Evolutionary conservation across 1,140 invertebrate species (phyloP), one percentile per base, ranked within the genome.

Genomic region (Leptopilina boulardi): DNA sequence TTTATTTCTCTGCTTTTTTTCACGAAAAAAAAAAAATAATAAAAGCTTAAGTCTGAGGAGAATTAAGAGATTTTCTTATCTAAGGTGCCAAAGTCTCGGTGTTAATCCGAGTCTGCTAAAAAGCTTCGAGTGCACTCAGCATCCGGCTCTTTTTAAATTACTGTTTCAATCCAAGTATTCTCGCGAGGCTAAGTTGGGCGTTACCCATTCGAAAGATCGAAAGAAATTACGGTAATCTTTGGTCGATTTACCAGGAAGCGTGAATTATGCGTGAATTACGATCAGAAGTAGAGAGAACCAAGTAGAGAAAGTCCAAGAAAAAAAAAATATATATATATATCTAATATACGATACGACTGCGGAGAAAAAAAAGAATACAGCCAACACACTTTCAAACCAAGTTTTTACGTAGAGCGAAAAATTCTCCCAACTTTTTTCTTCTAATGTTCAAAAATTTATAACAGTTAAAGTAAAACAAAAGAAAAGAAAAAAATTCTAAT

Each of bases 211-310:
- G 26, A 34, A 59, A 66, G 59, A 66, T 66, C 59, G 59, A 66
- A 26, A 66, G 59, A 66, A 66, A 66, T 66, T 66, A 30, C 59
- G 2, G 59, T 66, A 66, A 66, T 66, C 59, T 66, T 23, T 66
- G 23, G 59, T 30, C 59, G 59, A 66, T 66, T 30, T 66, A 66
- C 59, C 59, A 66, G 59, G 59, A 66, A 66, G 23, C 21, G 59
- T 66, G 23, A 30, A 66, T 66, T 66, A 66, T 34, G 59, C 59
- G 59, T 66, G 59, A 66, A 66, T 66, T 66, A 66, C 59, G 59
- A 66, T 66, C 13, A 2, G 59, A 26, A 13, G 4, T 30, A n/a
- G 23, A 59, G 23, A 59, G 56, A 59, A 26, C 9, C 19, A 54
- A 1, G 18, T 8, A 13, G 56, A 13, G 23, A 66, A 11, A 66